Conservation (phyloP, 1,140 invertebrate genomes). For the Cyclina sinensis region DNA sequence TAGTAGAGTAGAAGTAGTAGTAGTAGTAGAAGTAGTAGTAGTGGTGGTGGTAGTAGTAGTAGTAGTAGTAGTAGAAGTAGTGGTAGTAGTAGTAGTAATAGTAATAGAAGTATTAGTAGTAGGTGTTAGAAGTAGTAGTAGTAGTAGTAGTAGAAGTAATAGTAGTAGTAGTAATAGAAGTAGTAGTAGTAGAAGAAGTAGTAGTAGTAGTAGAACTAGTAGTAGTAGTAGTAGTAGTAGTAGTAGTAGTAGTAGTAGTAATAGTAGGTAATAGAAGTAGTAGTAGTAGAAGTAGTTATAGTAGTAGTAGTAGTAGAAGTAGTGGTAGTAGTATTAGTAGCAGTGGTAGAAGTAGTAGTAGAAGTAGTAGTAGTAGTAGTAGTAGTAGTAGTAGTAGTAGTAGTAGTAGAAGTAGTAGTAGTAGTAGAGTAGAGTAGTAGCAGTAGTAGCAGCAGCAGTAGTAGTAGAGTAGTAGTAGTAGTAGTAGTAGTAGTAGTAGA, state of each 20-base stretch:
- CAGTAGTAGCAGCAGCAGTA: not conserved
- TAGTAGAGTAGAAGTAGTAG: not conserved
- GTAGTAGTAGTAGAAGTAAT: too few species aligned
- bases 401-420: not conserved
- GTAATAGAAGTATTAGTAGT: not conserved
- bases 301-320: not conserved
- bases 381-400: not conserved
- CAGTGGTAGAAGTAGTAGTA: too few species aligned
- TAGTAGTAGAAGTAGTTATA: too few species aligned
- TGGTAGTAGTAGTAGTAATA: not conserved
- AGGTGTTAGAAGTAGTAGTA: too few species aligned
- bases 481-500: not conserved
- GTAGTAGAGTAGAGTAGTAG: not conserved
- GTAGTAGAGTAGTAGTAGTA: not conserved
- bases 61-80: not conserved
- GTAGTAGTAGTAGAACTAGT: not conserved
- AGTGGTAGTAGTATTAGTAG: too few species aligned
- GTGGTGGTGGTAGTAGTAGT: conserved; percentile 11
- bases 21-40: conserved; percentile 1
- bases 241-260: too few species aligned
- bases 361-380: not conserved
- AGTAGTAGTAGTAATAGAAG: conserved; percentile 6
- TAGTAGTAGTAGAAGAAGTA: not conserved
- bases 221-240: not conserved
- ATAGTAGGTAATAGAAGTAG: too few species aligned